Evolutionary conservation across 64 coral and sea anemone species (phyloP), one percentile per base, ranked within the genome.

Genomic region (Cladopsammia gracilis): DNA sequence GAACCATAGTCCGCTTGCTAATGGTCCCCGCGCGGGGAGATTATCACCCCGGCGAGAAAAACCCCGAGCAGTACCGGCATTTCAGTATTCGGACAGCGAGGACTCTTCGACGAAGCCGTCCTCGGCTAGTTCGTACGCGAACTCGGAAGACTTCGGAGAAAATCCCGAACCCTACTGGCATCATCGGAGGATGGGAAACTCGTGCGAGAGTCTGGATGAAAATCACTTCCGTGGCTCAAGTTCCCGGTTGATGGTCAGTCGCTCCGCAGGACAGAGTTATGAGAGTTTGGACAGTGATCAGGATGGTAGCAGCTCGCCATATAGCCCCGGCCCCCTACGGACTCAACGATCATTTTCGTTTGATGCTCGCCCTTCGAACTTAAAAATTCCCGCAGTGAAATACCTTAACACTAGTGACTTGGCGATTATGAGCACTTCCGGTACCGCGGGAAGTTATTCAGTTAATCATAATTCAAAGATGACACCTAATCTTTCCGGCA

Each of bases 81-180:
- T 97, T 67, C 92, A 90, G 70, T 97, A 97, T 77, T 97, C 96
- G 12, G 96, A 97, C 44, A 97, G 96, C 48, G 96, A 97, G 22
- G 96, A 97, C 85, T 97, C 96, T 16, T 94, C 96, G 4, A 91
- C 96, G 48, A 97, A 97, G 44, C 83, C 84, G 9, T 97, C 96
- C 4, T 97, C 96, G 62, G 87, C 94, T 67, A 97, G 92, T 83
- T 83, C 80, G 80, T 83, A 83, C 44, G 80, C 80, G 61, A 97
- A 97, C 81, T 97, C 88, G 70, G 96, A 97, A 60, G 91, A 97
- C 60, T 61, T 94, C 87, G 86, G 86, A 64, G 96, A 97, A 79
- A 88, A 83, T 54, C 62, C 64, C 20, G 79, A 82, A 53, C 88
- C 87, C 4, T 97, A 97, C 74, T 67, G 80, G 80, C 61, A 47